A percentile compares a stretch with the other conserved stretches of the same genome.
These are phyloP conservation scores for Nomia melanderi DNA, from an alignment of 1,140 invertebrate genomes.

Conservation along the genomic window DNA sequence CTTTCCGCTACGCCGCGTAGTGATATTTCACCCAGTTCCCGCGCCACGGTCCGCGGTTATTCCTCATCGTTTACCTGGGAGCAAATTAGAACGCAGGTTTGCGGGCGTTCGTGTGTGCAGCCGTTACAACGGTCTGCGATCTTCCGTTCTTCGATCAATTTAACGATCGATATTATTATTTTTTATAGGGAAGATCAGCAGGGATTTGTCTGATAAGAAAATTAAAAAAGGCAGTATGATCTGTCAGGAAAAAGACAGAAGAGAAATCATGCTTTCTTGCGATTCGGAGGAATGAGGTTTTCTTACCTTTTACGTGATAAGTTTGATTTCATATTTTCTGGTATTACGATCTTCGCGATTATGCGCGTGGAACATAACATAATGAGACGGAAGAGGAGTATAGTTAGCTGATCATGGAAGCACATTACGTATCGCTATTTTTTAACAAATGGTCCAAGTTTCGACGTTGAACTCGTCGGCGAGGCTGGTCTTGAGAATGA, in stretches of 20 bases:
- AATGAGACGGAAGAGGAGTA: neutral
- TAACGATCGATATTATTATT: no score
- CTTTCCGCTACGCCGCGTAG: constrained; percentile 1
- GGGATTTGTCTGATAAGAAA: no score
- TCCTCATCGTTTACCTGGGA: constrained; percentile 2
- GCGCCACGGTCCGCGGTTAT: neutral
- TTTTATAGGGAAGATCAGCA: no score
- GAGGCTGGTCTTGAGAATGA: neutral
- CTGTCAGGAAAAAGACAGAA: no score
- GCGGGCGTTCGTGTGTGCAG: neutral
- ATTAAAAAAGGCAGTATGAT: no score
- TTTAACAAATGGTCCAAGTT: neutral
- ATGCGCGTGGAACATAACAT: no score
- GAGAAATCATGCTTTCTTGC: no score
- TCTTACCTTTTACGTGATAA: no score
- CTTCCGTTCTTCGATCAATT: no score
- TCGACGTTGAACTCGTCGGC: neutral
- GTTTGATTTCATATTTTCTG: no score
- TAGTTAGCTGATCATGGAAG: neutral
- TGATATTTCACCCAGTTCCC: neutral
- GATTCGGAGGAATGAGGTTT: no score
- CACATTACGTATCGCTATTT: neutral
- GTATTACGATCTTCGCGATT: no score
- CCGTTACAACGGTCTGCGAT: neutral
- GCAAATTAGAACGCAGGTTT: constrained; percentile 18